These are phyloP conservation scores for Parnassius smintheus DNA, from an alignment of 2,888 invertebrate genomes.

Conservation along the genomic window DNA sequence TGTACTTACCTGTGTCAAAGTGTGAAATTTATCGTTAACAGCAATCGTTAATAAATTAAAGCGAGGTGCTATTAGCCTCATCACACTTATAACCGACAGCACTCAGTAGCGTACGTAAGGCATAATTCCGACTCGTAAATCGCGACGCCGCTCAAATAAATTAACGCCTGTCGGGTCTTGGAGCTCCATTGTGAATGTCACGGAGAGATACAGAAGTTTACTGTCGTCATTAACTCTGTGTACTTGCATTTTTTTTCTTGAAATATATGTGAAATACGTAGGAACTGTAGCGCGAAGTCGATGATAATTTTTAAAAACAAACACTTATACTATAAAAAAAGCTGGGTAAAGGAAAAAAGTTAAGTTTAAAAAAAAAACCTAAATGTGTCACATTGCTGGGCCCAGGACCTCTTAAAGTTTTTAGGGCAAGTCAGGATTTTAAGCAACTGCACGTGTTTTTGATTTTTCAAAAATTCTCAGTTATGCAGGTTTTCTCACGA, in stretches of 20 bases:
- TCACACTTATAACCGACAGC: slow-evolving; percentile 26
- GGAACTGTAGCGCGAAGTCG: too few relatives aligned
- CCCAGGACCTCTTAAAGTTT: too few relatives aligned
- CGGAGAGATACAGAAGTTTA: slow-evolving; percentile 15
- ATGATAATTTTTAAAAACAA: too few relatives aligned
- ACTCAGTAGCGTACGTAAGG: slow-evolving; percentile 35
- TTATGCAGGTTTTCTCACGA: too few relatives aligned
- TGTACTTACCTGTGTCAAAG: not conserved
- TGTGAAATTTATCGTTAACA: slow-evolving; percentile 9
- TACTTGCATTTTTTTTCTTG: slow-evolving; percentile 45
- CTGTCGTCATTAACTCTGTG: slow-evolving; percentile 48
- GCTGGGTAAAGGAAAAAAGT: too few relatives aligned
- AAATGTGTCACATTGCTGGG: too few relatives aligned
- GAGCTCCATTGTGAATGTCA: slow-evolving; percentile 33
- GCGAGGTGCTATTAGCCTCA: slow-evolving; percentile 17
- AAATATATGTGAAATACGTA: too few relatives aligned
- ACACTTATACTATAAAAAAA: too few relatives aligned
- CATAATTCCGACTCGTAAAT: slow-evolving; percentile 44
- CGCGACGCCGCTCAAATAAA: slow-evolving; percentile 46
- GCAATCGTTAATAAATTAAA: slow-evolving; percentile 17
- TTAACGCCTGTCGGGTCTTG: slow-evolving; percentile 49
- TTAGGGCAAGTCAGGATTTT: too few relatives aligned
- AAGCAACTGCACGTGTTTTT: too few relatives aligned
- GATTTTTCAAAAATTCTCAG: too few relatives aligned
- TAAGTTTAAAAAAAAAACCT: too few relatives aligned